Conservation (phyloP, 1,140 invertebrate species). For the Orius insidiosus region DNA sequence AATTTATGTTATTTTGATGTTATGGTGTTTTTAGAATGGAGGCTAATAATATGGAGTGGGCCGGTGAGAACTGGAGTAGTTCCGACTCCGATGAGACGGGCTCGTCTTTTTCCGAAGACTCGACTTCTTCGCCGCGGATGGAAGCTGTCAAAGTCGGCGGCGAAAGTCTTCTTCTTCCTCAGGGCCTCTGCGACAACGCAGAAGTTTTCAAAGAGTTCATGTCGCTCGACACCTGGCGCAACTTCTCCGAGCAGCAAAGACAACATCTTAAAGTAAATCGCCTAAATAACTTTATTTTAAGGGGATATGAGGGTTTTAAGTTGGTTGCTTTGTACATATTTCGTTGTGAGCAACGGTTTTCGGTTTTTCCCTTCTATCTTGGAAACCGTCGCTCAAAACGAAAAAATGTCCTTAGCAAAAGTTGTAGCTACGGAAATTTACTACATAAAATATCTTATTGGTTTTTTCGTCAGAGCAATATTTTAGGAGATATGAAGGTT, state of each 20-base stretch:
- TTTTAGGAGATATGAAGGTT: no score
- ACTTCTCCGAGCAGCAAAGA: conserved; percentile 38
- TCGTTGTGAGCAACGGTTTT: no score
- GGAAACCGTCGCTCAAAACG: no score
- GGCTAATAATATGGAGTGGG: conserved; percentile 12
- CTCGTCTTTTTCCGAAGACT: conserved; percentile 18
- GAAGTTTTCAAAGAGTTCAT: conserved; percentile 39
- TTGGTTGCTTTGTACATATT: no score
- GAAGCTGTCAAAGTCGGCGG: conserved; percentile 23
- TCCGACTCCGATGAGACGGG: conserved; percentile 17
- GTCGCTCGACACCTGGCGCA: conserved; percentile 40
- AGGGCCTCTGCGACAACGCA: conserved; percentile 39
- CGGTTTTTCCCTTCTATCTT: no score
- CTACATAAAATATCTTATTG: no score
- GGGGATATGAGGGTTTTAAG: no score
- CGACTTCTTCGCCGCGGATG: conserved; percentile 12
- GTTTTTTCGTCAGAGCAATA: no score
- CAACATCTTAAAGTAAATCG: conserved; percentile 39
- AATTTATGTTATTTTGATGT: background rate
- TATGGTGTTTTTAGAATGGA: conserved; percentile 12
- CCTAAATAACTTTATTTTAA: no score
- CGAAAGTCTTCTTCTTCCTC: conserved; percentile 36
- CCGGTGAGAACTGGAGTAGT: conserved; percentile 13
- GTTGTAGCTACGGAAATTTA: no score
- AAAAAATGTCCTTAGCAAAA: no score